Evolutionary conservation across 2,888 invertebrate species (phyloP), one percentile per base, ranked within the genome.

Genomic region (Linnaemya vulpina): DNA sequence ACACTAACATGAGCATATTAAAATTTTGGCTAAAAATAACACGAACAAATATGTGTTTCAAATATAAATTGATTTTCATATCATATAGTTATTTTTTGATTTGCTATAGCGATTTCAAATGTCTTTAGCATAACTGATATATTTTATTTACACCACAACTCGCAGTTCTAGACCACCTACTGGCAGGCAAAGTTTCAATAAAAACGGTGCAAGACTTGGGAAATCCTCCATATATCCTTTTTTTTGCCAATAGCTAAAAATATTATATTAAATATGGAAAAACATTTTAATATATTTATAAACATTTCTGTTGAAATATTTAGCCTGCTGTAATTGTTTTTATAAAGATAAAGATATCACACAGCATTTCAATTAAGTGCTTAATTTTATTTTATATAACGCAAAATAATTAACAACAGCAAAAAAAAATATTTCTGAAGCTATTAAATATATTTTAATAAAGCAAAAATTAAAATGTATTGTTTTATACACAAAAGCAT

Each of bases 381-480:
- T 55, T 70, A 25, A 62, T 74, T 25, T 40, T 70, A 38, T 71
- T 71, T 20, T 2, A 2, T 3, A 40, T 43, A 73, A 51, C 49
- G 51, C 15, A 71, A 71, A 77, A 63, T 73, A 83, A 73, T 73
- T 76, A 71, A 82, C 70, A 76, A 63, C n/a, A 49, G 10, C 43
- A 68, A 74, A 20, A 22, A 62, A n/a, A 13, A 55, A 68, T 30
- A 63, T 51, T 68, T 30, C 49, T 58, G 9, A 58, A 68, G 51
- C 70, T 63, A 35, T 70, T 53, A 63, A 70, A 78, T 68, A 65
- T 51, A 63, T 55, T 53, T 80, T 43, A 73, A 74, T 74, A 74
- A 68, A 74, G 74, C 51, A 80, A 68, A 73, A 84, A 76, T 84
- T 80, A 62, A 80, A 73, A 73, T 80, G 46, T 76, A 84, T 80